These are phyloP conservation scores for Plebejus argus DNA, from an alignment of 2,888 invertebrate species.

Conservation along the genomic window DNA sequence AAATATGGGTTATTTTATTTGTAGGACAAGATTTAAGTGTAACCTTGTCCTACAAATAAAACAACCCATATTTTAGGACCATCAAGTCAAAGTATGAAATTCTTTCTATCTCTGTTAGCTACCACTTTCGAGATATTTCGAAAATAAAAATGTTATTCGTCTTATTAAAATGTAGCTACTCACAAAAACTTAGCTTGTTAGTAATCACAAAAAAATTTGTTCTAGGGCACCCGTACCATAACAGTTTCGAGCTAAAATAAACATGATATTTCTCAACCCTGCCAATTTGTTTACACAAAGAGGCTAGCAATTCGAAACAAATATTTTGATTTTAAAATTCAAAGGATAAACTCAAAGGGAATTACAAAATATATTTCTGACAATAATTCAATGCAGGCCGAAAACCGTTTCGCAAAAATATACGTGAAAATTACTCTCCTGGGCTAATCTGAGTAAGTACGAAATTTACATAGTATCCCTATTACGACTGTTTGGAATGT, in stretches of 20 bases:
- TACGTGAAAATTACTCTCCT: conserved; percentile 17
- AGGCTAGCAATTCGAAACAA: background rate
- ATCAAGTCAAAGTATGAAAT: no score
- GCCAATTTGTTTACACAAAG: background rate
- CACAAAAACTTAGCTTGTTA: no score
- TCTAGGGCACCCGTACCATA: no score
- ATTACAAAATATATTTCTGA: background rate
- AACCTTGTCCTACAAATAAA: no score
- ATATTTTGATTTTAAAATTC: conserved; percentile 1
- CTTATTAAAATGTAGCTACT: no score
- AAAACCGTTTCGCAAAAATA: conserved; percentile 6
- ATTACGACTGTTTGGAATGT: background rate
- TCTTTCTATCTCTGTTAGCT: no score
- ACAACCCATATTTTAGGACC: no score
- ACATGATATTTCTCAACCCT: background rate
- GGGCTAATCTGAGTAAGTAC: conserved; percentile 21
- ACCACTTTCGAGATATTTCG: no score
- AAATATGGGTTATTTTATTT: no score
- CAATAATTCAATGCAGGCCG: conserved; percentile 18
- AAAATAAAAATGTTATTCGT: no score
- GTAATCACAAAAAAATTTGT: no score
- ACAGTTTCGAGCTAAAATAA: background rate
- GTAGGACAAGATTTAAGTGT: no score
- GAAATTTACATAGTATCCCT: background rate
- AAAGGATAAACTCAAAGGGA: background rate